A percentile compares a stretch with the other conserved stretches of the same genome.
phyloP scores from a whole-genome alignment of 2,113 vertebrate genomes.

The Anolis carolinensis region DNA sequence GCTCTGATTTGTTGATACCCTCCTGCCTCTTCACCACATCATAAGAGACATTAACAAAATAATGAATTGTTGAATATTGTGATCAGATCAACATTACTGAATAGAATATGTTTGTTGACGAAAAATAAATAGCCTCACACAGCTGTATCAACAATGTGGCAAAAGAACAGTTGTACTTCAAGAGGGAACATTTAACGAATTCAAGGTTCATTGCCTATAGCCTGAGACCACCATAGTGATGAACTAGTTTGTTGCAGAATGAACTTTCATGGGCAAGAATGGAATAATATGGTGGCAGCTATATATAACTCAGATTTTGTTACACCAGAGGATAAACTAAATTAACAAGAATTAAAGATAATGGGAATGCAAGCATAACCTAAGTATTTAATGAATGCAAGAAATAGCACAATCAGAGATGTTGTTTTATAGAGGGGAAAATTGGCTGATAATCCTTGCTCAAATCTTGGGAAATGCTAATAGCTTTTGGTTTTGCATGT shows the following conservation, averaged over 20 bases:
- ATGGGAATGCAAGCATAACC: background rate
- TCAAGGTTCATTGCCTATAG: background rate
- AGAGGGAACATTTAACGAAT: background rate
- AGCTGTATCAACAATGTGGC: background rate
- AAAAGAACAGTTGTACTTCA: background rate
- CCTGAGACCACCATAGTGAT: background rate
- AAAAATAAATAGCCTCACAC: background rate
- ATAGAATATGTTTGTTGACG: background rate
- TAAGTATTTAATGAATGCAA: background rate
- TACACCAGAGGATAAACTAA: background rate
- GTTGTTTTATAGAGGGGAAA: background rate
- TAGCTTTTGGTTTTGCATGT: background rate
- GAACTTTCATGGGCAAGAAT: background rate
- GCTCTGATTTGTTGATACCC: background rate
- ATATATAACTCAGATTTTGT: background rate
- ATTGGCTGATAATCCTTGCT: background rate
- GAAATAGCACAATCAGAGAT: background rate
- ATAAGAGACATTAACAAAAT: background rate
- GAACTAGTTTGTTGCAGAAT: background rate
- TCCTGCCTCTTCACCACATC: background rate
- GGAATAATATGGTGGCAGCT: background rate
- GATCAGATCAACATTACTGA: background rate
- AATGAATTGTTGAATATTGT: background rate
- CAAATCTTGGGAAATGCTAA: background rate
- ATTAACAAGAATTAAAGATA: conserved; percentile 16